Base-by-base conservation (phyloP, 2,888 invertebrate genomes). In the Mythimna albipuncta region DNA sequence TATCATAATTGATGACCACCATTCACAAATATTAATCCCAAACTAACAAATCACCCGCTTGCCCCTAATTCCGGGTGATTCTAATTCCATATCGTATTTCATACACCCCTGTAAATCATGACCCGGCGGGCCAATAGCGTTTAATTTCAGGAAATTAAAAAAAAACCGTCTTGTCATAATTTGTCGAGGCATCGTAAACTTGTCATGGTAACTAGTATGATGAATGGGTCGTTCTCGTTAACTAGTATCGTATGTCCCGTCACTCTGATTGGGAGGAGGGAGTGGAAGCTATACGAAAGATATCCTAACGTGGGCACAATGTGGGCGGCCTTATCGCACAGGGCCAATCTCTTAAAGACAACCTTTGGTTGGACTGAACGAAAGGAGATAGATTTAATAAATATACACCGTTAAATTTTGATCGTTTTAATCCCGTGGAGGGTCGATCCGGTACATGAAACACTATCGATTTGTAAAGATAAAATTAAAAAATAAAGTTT, bases 91-190 rank as follows among this genome's bases (percentile, higher is more conserved):
- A 68, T 70, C 72, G 59, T 85, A 82, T 79, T 86, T 86, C 87
- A 85, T 55, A 47, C 59, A 69, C 69, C 64, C 38, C 44, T 44
- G 82, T 85, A 87, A 79, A 82, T 82, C 86, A 75, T 50, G 50
- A 67, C 66, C 77, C 73, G 61, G 44, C 57, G 64, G 71, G 38
- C 69, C 72, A 58, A 68, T 62, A 63, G 69, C 61, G 65, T 80
- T 83, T 83, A 81, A 85, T 86, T 81, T 81, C 72, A 81, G 75
- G 75, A 77, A 84, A 85, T 83, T 79, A 73, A 84, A 80, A 81
- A 82, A 77, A 70, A 76, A 71, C 21, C 19, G 26, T 72, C 63
- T 19, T 69, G 76, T 77, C 80, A 79, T 85, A 87, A 89, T 86
- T 88, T 86, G 82, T 82, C 69, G 55, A 9, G 4, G 44, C 63